Conservation (phyloP, 2,113 vertebrate species). For the Shinisaurus crocodilurus region DNA sequence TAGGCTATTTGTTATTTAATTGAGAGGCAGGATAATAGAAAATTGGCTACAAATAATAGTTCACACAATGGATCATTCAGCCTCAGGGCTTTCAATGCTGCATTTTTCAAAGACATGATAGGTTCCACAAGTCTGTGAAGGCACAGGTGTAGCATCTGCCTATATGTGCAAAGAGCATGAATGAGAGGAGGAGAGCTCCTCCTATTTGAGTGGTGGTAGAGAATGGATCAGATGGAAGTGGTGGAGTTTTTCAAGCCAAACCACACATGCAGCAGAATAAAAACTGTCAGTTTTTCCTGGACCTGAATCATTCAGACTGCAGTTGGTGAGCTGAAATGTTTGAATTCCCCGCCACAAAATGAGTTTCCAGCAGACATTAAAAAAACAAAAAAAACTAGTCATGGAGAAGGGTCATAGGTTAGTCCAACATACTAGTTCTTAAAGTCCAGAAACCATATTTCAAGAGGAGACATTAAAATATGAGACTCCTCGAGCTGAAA, state of each 20-base stretch:
- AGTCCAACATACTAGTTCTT: neutral
- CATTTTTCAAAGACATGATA: neutral
- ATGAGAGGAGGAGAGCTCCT: neutral
- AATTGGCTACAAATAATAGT: neutral
- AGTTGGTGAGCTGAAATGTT: neutral
- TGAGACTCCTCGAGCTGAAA: neutral
- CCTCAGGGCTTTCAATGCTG: neutral
- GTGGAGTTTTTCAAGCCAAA: neutral
- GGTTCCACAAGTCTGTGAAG: neutral
- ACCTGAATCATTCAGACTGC: neutral
- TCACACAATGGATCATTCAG: neutral
- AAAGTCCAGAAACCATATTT: neutral
- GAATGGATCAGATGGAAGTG: neutral
- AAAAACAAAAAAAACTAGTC: neutral
- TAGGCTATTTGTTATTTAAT: neutral
- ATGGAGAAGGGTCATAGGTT: neutral
- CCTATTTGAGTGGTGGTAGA: neutral
- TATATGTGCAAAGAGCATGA: neutral
- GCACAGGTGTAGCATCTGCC: neutral
- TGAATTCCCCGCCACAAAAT: neutral
- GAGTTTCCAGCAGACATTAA: neutral
- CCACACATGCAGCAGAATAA: neutral
- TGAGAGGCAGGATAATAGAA: accelerated
- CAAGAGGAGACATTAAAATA: neutral
- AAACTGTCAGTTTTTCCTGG: neutral